phyloP scores from a whole-genome alignment of 2,113 vertebrate species.

The Smithornis capensis region DNA sequence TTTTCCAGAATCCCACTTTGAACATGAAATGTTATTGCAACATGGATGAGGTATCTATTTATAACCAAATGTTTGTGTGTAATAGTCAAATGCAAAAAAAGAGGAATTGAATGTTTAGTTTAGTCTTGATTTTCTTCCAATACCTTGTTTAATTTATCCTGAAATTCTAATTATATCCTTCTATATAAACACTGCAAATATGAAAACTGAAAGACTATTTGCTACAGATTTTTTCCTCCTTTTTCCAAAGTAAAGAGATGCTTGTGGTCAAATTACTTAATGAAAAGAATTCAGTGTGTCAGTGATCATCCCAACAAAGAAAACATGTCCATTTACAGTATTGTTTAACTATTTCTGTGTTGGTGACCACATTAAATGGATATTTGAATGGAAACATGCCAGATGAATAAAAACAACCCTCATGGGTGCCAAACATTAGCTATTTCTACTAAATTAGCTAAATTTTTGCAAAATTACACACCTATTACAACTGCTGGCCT shows the following conservation, averaged over 20 bases:
- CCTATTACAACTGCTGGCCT: neutral
- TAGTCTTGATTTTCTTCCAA: slow-evolving; percentile 55
- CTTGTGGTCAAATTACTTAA: slow-evolving; percentile 40
- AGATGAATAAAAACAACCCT: neutral
- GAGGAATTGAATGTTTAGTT: neutral
- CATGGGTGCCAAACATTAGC: neutral
- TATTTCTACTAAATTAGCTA: neutral
- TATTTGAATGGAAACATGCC: slow-evolving; percentile 23
- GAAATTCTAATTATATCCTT: slow-evolving; percentile 32
- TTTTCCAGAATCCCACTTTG: slow-evolving; percentile 12
- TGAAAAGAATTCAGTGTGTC: slow-evolving; percentile 25
- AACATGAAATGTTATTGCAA: neutral
- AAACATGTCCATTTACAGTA: slow-evolving; percentile 56
- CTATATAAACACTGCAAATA: neutral
- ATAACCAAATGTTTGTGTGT: slow-evolving; percentile 17
- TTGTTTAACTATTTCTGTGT: slow-evolving; percentile 37
- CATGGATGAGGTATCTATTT: neutral
- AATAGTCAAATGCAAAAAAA: slow-evolving; percentile 4
- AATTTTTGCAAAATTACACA: neutral
- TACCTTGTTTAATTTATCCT: neutral
- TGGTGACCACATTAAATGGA: neutral
- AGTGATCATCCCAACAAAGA: slow-evolving; percentile 4
- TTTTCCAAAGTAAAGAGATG: slow-evolving; percentile 31
- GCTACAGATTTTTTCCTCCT: neutral
- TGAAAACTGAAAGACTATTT: slow-evolving; percentile 7